Evolutionary conservation across 2,797 vertebrate species (phyloP).

Genomic region (Sebastiscus tertius): DNA sequence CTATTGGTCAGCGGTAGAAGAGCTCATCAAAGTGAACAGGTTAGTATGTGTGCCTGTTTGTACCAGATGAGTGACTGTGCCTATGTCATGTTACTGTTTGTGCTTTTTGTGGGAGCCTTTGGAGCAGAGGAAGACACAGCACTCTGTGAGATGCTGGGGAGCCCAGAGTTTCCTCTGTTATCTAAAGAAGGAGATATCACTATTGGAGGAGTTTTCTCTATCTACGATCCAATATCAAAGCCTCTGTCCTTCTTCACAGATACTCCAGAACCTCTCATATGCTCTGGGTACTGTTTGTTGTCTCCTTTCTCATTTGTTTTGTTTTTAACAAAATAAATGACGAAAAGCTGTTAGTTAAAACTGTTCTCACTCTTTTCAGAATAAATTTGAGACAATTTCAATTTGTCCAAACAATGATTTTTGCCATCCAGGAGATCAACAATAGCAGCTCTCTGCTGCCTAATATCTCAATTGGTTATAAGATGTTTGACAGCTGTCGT

Average conservation of each 20-base stretch:
- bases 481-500: conserved; percentile 79
- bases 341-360: neutral
- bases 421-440: conserved; percentile 85
- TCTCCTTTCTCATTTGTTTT: conserved; percentile 15
- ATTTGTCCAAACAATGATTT: conserved; percentile 85
- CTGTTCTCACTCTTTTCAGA: conserved; percentile 41
- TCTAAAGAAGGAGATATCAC: conserved; percentile 77
- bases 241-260: conserved; percentile 63
- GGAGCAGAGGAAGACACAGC: conserved; percentile 44
- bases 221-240: conserved; percentile 72
- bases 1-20: neutral
- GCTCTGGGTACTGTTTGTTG: conserved; percentile 71
- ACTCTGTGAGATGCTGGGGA: conserved; percentile 72
- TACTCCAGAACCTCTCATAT: conserved; percentile 67
- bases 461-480: conserved; percentile 80
- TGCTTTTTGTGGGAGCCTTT: conserved; percentile 49
- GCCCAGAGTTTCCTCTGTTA: conserved; percentile 71
- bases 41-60: neutral
- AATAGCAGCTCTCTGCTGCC: conserved; percentile 79
- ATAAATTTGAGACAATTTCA: conserved; percentile 80
- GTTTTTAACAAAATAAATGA: neutral
- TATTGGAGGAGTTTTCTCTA: conserved; percentile 83
- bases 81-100: conserved; percentile 57
- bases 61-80: conserved; percentile 36
- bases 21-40: neutral